These are phyloP conservation scores for Murina feae DNA, from an alignment of 2,113 vertebrate species.

Conservation along the genomic window DNA sequence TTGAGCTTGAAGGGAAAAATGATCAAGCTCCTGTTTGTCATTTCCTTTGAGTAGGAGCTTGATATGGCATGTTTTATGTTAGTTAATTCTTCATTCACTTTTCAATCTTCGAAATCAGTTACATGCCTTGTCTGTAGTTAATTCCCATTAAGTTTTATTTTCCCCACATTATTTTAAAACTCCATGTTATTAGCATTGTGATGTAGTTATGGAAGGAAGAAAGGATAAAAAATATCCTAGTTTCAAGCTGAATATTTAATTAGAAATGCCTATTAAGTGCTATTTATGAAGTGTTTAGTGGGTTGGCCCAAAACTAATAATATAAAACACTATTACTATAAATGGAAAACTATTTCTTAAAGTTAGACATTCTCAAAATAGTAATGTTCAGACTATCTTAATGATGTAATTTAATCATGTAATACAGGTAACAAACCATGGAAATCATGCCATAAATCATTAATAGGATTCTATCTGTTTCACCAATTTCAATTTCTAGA, in stretches of 20 bases:
- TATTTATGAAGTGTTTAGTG: neutral
- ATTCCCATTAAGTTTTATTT: neutral
- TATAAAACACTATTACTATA: neutral
- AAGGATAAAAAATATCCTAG: neutral
- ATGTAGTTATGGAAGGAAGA: neutral
- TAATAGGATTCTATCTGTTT: slow-evolving; percentile 56
- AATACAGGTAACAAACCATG: slow-evolving; percentile 46
- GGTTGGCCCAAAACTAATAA: neutral
- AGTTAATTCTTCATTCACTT: neutral
- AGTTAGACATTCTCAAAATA: neutral
- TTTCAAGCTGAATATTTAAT: neutral
- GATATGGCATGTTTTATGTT: neutral
- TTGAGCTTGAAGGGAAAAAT: neutral
- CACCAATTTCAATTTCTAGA: slow-evolving; percentile 44
- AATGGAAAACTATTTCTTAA: slow-evolving; percentile 27
- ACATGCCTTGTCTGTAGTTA: neutral
- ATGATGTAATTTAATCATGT: slow-evolving; percentile 51
- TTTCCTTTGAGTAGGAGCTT: neutral
- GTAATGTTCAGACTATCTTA: neutral
- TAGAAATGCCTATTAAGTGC: neutral
- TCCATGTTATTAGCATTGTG: neutral
- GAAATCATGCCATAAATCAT: slow-evolving; percentile 45
- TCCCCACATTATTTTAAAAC: neutral
- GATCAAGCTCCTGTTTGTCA: neutral
- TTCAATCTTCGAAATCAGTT: neutral